Evolutionary conservation across 2,888 invertebrate genomes (phyloP), one percentile per base, ranked within the genome.

Genomic region (Leptothorax acervorum): DNA sequence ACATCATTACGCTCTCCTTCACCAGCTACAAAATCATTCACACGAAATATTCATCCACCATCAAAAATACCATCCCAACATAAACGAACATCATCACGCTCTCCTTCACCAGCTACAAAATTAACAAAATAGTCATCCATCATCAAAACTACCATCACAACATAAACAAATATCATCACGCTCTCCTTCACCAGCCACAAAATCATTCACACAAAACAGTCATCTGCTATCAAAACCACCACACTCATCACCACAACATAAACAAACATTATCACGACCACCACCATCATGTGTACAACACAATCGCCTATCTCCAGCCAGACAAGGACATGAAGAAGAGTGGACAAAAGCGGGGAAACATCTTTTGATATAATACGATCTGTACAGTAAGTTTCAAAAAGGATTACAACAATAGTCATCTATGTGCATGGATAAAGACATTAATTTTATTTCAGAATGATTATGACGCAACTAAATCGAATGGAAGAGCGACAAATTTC

Each of bases 401-500:
- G n/a, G 3, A 42, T 65, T 65, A 12, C 42, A 42, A 35, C 35
- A 11, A 42, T 9, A 23, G 11, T 62, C 62, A 18, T 63, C 39
- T 62, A 31, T 63, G 63, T 63, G n/a, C n/a, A n/a, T 4, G 18
- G 23, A 23, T 23, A 63, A 63, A 39, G n/a, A 39, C 9, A 35
- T 63, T 1, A 63, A 60, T 63, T 63, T 63, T 39, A 63, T 63
- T 63, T 63, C 39, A 63, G 63, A 35, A 39, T 39, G 63, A 63
- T 63, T 9, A 63, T 63, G 39, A 3, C 63, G 9, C n/a, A 63
- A n/a, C 63, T 63, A 63, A n/a, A 9, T 63, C 39, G 39, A 0
- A 65, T 65, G 39, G n/a, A 42, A 65, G 3, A 62, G 31, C 39
- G 39, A 65, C 63, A 65, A 65, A 65, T 65, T 65, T 65, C 63